Conservation (phyloP, 2,113 vertebrate species). For the Burhinus oedicnemus region DNA sequence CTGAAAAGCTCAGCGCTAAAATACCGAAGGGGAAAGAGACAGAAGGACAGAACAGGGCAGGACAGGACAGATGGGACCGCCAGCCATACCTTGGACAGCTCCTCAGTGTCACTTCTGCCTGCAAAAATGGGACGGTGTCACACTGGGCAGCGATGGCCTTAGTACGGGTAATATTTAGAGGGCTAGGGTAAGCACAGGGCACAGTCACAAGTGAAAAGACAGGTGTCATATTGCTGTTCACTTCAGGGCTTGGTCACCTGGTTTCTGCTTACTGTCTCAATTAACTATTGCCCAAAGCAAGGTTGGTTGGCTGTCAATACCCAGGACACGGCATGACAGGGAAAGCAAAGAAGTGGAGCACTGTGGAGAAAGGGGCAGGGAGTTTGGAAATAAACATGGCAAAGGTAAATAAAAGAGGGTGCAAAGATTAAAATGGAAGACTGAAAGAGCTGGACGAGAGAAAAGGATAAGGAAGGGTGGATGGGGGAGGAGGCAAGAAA, state of each 20-base stretch:
- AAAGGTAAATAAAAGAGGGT: background rate
- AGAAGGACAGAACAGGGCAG: background rate
- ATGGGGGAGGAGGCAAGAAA: background rate
- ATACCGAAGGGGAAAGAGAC: background rate
- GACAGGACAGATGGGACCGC: accelerated
- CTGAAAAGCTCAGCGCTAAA: background rate
- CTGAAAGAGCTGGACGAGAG: background rate
- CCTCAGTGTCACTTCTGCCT: slow-evolving; percentile 22
- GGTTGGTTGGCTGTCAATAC: background rate
- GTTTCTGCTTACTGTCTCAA: slow-evolving; percentile 71
- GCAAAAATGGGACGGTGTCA: background rate
- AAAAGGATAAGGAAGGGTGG: background rate
- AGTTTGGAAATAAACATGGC: background rate
- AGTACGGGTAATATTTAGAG: slow-evolving; percentile 8
- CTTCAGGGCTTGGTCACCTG: slow-evolving; percentile 22
- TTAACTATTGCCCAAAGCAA: slow-evolving; percentile 35
- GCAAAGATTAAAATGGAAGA: background rate
- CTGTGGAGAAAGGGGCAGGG: background rate
- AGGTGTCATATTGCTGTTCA: slow-evolving; percentile 16
- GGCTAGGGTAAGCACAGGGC: background rate
- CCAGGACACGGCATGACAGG: background rate
- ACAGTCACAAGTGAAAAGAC: background rate
- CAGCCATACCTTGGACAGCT: slow-evolving; percentile 71
- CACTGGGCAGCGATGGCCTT: background rate
- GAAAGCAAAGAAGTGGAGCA: background rate